Evolutionary conservation across 2,113 vertebrate species (phyloP).

Genomic region (Indri indri): DNA sequence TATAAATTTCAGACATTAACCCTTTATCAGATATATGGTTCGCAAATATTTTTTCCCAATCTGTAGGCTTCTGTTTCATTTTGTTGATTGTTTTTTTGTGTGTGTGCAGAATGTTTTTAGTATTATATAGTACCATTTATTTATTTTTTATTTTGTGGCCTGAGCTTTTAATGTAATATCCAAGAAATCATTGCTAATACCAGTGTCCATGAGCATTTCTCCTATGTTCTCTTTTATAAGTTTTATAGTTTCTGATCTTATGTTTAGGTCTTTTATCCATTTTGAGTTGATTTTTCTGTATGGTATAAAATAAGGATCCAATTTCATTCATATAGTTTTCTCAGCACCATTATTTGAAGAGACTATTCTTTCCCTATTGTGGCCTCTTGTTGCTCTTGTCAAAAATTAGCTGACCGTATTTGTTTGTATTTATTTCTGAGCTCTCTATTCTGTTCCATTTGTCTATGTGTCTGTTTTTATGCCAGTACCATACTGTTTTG

Average conservation of each 20-base stretch:
- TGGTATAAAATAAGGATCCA: background rate
- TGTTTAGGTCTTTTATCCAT: background rate
- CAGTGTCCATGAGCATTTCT: background rate
- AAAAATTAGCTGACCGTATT: background rate
- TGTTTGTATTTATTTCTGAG: background rate
- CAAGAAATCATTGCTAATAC: background rate
- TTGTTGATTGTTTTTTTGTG: background rate
- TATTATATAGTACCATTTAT: background rate
- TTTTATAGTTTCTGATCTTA: background rate
- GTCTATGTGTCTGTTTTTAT: background rate
- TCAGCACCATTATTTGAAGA: background rate
- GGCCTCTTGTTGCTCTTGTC: background rate
- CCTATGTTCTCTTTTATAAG: background rate
- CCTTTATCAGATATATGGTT: background rate
- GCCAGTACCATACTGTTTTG: background rate
- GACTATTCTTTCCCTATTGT: background rate
- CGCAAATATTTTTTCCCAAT: background rate
- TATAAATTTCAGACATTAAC: background rate
- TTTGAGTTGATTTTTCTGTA: background rate
- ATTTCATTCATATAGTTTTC: background rate
- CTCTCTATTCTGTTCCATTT: background rate
- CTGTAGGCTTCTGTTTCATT: background rate
- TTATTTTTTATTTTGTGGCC: background rate
- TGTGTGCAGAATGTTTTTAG: background rate
- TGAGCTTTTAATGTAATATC: background rate